These are phyloP conservation scores for Mycalesis mineus DNA, from an alignment of 2,888 invertebrate species.

Conservation along the genomic window DNA sequence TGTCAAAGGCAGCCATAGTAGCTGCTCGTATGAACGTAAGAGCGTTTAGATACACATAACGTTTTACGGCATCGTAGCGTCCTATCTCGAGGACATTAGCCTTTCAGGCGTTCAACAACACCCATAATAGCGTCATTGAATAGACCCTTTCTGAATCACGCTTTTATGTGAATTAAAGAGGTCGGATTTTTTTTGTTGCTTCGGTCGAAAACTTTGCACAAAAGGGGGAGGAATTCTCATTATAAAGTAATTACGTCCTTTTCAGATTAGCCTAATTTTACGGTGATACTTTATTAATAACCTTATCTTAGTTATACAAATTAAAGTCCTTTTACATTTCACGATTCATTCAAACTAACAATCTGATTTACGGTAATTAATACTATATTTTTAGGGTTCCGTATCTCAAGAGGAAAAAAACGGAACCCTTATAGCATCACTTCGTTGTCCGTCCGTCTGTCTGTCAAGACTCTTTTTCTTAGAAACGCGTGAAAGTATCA, in stretches of 20 bases:
- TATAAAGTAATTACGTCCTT: constrained; percentile 9
- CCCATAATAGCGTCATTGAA: constrained; percentile 19
- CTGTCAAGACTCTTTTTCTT: no score
- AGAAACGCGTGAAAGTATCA: no score
- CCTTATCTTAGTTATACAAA: not conserved
- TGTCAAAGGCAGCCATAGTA: no score
- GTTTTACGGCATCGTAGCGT: constrained; percentile 45
- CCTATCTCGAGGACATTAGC: constrained; percentile 34
- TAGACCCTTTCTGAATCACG: constrained; percentile 23
- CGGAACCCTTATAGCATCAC: no score
- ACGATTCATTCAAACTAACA: no score
- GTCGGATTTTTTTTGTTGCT: constrained; percentile 10
- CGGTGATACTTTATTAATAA: not conserved
- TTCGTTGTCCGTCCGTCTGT: no score
- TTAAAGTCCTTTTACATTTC: no score
- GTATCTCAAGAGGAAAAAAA: no score
- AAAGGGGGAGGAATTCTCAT: constrained; percentile 1
- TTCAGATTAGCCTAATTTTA: constrained; percentile 6
- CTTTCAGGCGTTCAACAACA: constrained; percentile 20
- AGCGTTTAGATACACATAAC: constrained; percentile 30
- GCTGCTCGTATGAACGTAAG: not conserved
- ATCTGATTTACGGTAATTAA: not conserved
- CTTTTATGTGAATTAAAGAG: constrained; percentile 20
- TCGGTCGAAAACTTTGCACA: constrained; percentile 2
- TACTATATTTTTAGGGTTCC: no score